These are phyloP conservation scores for Lasioglossum pauxillum DNA, from an alignment of 2,888 invertebrate genomes.

Conservation along the genomic window DNA sequence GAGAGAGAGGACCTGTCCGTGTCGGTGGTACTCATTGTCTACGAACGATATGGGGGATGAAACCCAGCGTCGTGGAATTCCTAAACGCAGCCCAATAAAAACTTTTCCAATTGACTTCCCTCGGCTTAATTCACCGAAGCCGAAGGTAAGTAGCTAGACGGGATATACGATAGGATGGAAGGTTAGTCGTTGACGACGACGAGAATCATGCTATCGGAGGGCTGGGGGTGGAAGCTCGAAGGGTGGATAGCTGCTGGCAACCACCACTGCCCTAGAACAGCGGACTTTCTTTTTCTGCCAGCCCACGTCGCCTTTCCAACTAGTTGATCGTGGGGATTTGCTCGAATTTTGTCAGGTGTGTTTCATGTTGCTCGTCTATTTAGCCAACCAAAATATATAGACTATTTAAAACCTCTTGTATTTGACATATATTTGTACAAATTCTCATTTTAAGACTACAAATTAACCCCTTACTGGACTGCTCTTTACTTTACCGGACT, in stretches of 20 bases:
- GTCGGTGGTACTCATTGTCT: conserved; percentile 48
- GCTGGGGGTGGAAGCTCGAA: conserved; percentile 17
- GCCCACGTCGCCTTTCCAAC: neutral
- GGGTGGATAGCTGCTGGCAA: conserved; percentile 19
- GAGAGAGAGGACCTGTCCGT: neutral
- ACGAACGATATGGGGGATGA: conserved; percentile 69
- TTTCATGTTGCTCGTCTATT: no score
- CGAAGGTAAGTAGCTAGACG: conserved; percentile 71
- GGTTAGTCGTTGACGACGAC: conserved; percentile 47
- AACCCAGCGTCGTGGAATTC: conserved; percentile 70
- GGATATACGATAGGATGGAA: conserved; percentile 62
- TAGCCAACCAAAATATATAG: no score
- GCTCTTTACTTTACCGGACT: no score
- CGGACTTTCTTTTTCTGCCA: neutral
- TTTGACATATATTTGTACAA: no score
- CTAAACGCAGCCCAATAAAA: conserved; percentile 79
- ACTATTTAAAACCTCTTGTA: no score
- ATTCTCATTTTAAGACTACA: no score
- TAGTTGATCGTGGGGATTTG: neutral
- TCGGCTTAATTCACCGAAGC: conserved; percentile 76
- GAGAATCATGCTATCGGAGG: conserved; percentile 9
- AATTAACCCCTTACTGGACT: no score
- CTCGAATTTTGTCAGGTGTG: neutral
- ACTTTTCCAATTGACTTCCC: conserved; percentile 81
- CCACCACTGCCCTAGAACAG: conserved; percentile 3